Conservation (phyloP, 2,888 invertebrate genomes). For the Temnothorax ravouxi region DNA sequence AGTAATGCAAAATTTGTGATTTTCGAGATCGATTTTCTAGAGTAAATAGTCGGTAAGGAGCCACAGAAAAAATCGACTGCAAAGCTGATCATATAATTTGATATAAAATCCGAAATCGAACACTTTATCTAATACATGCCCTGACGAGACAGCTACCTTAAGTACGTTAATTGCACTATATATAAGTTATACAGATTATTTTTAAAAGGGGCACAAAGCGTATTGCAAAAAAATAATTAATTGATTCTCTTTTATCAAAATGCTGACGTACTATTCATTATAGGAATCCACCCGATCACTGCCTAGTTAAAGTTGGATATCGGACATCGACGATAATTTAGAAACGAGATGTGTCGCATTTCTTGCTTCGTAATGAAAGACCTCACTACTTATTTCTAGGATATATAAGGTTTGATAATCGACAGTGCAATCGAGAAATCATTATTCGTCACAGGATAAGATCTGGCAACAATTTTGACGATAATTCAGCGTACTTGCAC, state of each 20-base stretch:
- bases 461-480: slow-evolving; percentile 10
- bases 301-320: slow-evolving; percentile 59
- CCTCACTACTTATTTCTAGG: slow-evolving; percentile 61
- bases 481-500: slow-evolving; percentile 7
- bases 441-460: background rate
- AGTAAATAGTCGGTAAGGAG: too few relatives aligned
- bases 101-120: too few relatives aligned
- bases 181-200: background rate
- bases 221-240: background rate
- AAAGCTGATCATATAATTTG: too few relatives aligned
- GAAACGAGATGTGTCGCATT: slow-evolving; percentile 59
- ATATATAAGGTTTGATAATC: slow-evolving; percentile 39
- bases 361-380: slow-evolving; percentile 47
- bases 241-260: background rate
- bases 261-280: background rate
- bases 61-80: too few relatives aligned
- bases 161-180: background rate
- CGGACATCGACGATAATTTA: slow-evolving; percentile 60
- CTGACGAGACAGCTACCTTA: too few relatives aligned
- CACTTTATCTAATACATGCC: too few relatives aligned
- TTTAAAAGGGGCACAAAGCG: background rate
- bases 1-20: too few relatives aligned
- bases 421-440: slow-evolving; percentile 3
- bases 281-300: slow-evolving; percentile 6
- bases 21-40: too few relatives aligned